A percentile compares a stretch with the other conserved stretches of the same genome.
These are phyloP conservation scores for Steinernema scapterisci DNA, from an alignment of 2,888 invertebrate genomes.

Conservation along the genomic window DNA sequence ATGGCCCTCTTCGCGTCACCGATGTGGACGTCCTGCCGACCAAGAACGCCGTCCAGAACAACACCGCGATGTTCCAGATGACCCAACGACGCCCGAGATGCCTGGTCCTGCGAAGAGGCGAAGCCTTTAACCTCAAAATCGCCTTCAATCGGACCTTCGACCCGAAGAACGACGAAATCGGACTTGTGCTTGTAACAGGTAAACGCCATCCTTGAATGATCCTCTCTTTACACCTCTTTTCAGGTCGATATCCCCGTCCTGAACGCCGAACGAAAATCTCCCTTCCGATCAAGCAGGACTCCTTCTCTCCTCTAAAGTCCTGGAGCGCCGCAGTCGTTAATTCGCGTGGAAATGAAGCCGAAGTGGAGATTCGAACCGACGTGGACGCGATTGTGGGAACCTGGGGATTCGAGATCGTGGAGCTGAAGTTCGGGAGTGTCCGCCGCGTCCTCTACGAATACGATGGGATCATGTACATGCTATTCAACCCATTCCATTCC, in stretches of 20 bases:
- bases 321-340: not conserved
- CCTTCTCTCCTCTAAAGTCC: not conserved
- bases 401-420: not conserved
- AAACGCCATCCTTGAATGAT: not conserved
- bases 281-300: not conserved
- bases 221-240: not conserved
- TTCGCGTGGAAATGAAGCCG: not conserved
- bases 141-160: not conserved
- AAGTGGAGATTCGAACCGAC: not conserved
- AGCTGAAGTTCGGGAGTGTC: not conserved
- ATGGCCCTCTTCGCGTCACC: not conserved
- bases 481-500: constrained; percentile 34
- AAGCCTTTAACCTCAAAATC: not conserved
- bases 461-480: constrained; percentile 25
- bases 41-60: not conserved
- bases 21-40: not conserved
- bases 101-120: not conserved
- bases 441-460: not conserved
- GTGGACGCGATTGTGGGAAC: not conserved
- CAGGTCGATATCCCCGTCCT: not conserved
- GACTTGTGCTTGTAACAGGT: not conserved
- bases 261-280: not conserved
- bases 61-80: not conserved
- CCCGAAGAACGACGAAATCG: not conserved
- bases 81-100: not conserved